These are phyloP conservation scores for Drosophila seclusa DNA, from an alignment of 2,888 invertebrate species.

Conservation along the genomic window DNA sequence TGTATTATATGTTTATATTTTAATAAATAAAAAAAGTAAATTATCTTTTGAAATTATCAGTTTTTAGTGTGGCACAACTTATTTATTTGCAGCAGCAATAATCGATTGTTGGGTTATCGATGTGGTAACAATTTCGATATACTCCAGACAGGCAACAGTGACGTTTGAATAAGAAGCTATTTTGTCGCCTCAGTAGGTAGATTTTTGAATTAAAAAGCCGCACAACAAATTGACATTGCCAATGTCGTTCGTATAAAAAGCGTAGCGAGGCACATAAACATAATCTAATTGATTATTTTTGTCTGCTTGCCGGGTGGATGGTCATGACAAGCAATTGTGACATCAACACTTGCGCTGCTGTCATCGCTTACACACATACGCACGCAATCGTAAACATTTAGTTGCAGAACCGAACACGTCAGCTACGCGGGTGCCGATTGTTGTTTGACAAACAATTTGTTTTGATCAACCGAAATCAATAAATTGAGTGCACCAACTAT, in stretches of 20 bases:
- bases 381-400: constrained; percentile 64
- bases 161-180: constrained; percentile 16
- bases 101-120: constrained; percentile 33
- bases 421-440: constrained; percentile 69
- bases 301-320: background rate
- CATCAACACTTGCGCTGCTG: constrained; percentile 24
- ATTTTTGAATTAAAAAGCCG: constrained; percentile 36
- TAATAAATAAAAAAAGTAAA: background rate
- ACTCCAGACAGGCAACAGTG: constrained; percentile 11
- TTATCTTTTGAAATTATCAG: constrained; percentile 9
- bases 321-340: constrained; percentile 33
- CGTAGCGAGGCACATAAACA: background rate
- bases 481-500: constrained; percentile 16
- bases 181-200: background rate
- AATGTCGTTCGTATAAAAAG: background rate
- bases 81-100: background rate
- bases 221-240: background rate
- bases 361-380: constrained; percentile 50
- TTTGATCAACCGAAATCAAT: constrained; percentile 37
- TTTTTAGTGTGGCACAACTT: constrained; percentile 11
- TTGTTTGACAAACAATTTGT: constrained; percentile 46
- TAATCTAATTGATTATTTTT: background rate
- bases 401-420: constrained; percentile 80
- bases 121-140: constrained; percentile 5
- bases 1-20: background rate